phyloP scores from a whole-genome alignment of 2,113 vertebrate genomes.

The Aythya baeri region DNA sequence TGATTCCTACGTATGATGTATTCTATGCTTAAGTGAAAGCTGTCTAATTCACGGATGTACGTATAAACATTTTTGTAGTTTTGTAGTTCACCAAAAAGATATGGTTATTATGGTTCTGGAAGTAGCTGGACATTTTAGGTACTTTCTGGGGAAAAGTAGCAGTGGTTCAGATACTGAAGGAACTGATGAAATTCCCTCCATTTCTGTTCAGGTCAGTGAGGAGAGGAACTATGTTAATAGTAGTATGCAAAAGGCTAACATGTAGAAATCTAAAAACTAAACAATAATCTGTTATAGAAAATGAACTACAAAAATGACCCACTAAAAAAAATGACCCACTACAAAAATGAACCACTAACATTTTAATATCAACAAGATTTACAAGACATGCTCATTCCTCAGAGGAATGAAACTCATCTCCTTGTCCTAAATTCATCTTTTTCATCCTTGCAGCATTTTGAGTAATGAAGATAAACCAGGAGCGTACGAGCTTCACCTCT shows the following conservation, averaged over 20 bases:
- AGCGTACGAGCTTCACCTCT: constrained; percentile 92
- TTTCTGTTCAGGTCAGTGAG: background rate
- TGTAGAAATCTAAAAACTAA: background rate
- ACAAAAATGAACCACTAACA: background rate
- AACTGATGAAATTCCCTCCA: background rate
- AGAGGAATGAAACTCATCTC: background rate
- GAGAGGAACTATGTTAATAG: background rate
- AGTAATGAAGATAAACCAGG: constrained; percentile 88
- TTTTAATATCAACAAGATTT: background rate
- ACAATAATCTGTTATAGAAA: background rate
- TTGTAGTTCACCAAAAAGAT: background rate
- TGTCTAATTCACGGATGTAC: background rate
- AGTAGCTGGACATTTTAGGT: background rate
- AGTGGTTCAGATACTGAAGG: background rate
- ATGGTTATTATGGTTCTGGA: background rate
- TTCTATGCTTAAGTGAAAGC: background rate
- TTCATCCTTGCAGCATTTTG: constrained; percentile 80
- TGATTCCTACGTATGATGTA: too few relatives aligned
- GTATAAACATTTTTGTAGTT: background rate
- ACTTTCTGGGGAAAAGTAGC: background rate
- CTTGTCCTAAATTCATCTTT: background rate
- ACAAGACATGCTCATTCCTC: background rate
- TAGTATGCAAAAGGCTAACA: background rate
- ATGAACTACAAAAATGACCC: background rate
- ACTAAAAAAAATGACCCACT: background rate